These are phyloP conservation scores for Micrasema longulum DNA, from an alignment of 1,140 invertebrate species.

Conservation along the genomic window DNA sequence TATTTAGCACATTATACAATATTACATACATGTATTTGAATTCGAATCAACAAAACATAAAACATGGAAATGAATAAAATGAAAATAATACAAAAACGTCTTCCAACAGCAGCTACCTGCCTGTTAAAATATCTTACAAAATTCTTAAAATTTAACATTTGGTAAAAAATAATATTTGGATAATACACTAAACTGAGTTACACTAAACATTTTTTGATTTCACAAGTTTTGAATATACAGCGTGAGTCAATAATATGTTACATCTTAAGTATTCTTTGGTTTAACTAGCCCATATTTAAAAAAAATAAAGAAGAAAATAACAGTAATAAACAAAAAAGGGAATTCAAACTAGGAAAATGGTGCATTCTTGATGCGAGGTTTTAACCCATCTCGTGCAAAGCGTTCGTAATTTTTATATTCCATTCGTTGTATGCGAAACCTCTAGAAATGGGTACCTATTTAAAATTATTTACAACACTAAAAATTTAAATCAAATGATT, in stretches of 20 bases:
- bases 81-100: constrained; percentile 19
- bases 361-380: background rate
- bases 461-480: background rate
- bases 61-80: background rate
- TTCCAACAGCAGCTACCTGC: background rate
- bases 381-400: constrained; percentile 14
- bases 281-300: constrained; percentile 44
- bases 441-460: constrained; percentile 5
- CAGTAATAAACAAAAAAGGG: constrained; percentile 23
- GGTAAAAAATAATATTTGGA: constrained; percentile 14
- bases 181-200: constrained; percentile 9
- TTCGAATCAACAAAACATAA: constrained; percentile 25
- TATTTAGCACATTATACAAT: too few species aligned
- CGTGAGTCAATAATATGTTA: constrained; percentile 32
- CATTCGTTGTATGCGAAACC: constrained; percentile 33
- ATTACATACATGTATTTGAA: constrained; percentile 7
- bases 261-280: constrained; percentile 52
- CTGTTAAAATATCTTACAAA: background rate
- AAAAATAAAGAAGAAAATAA: constrained; percentile 26
- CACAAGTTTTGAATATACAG: constrained; percentile 25
- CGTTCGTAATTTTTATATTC: background rate
- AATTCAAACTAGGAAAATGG: constrained; percentile 14
- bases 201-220: constrained; percentile 25
- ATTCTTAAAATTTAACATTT: constrained; percentile 25
- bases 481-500: background rate